Evolutionary conservation across 2,797 vertebrate species (phyloP).

Genomic region (Dallia pectoralis): DNA sequence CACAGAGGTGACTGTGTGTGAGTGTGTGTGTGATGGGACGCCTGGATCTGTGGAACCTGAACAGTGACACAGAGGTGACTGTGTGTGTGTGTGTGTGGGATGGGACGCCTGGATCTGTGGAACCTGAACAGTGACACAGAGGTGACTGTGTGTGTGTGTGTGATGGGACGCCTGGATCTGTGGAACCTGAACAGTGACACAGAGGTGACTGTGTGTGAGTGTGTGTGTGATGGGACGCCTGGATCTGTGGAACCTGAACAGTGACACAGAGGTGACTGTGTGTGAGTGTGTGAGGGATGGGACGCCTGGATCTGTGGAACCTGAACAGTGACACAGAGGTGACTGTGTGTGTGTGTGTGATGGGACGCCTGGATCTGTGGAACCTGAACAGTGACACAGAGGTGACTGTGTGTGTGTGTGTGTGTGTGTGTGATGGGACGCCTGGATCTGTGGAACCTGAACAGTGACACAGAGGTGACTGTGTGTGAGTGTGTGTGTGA

Average conservation of each 20-base stretch:
- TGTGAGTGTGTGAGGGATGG: slow-evolving; percentile 87
- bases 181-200: slow-evolving; percentile 99
- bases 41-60: slow-evolving; percentile 97
- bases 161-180: slow-evolving; percentile 94
- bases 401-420: slow-evolving; percentile 69
- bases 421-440: slow-evolving; percentile 93
- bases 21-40: slow-evolving; percentile 93
- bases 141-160: slow-evolving; percentile 85
- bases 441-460: slow-evolving; percentile 97
- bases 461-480: slow-evolving; percentile 94
- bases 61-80: slow-evolving; percentile 94
- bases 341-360: slow-evolving; percentile 83
- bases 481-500: slow-evolving; percentile 81
- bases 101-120: slow-evolving; percentile 96
- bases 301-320: slow-evolving; percentile 96
- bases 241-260: slow-evolving; percentile 98
- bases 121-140: slow-evolving; percentile 97
- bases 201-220: slow-evolving; percentile 77
- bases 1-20: slow-evolving; percentile 83
- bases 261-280: slow-evolving; percentile 90
- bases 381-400: slow-evolving; percentile 97
- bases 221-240: slow-evolving; percentile 96
- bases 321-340: slow-evolving; percentile 98
- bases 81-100: slow-evolving; percentile 81
- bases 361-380: slow-evolving; percentile 96